A percentile compares a stretch with the other conserved stretches of the same genome.
Conservation (phyloP, 53 echinoderm and acorn worm genomes). For the Mesocentrotus franciscanus region DNA sequence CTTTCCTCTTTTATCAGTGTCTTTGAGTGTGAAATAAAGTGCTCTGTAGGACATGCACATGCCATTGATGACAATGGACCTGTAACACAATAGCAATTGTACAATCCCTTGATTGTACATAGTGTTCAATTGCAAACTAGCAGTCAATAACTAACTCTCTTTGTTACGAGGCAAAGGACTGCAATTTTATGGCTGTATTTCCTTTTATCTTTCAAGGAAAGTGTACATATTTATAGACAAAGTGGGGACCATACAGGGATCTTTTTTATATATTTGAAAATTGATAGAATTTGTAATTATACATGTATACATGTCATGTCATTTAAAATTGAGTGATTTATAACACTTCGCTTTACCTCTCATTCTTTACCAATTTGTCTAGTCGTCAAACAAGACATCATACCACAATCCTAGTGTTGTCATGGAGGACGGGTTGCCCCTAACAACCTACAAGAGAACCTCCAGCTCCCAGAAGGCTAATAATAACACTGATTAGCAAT, state of each 20-base stretch:
- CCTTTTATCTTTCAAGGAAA: background rate
- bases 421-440: conserved; percentile 37
- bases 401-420: conserved; percentile 50
- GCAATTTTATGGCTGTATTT: background rate
- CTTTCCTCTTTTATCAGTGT: too few species aligned
- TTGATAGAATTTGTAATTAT: background rate
- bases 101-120: too few species aligned
- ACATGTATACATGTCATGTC: background rate
- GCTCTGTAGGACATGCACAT: too few species aligned
- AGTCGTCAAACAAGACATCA: conserved; percentile 34
- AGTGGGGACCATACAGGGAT: too few species aligned
- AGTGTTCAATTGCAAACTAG: too few species aligned
- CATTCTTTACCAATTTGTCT: background rate
- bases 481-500: conserved; percentile 6
- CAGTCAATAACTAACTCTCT: too few species aligned
- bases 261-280: too few species aligned
- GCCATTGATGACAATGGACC: too few species aligned
- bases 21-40: too few species aligned
- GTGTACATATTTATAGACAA: background rate
- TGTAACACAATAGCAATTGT: too few species aligned
- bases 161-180: too few species aligned
- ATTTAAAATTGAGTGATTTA: background rate
- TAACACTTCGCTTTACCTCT: background rate
- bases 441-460: conserved; percentile 21
- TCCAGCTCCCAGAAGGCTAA: conserved; percentile 30